Percentiles rank a stretch among this genome's conserved stretches.
phyloP scores from a whole-genome alignment of 2,797 vertebrate genomes.

The Huso huso region DNA sequence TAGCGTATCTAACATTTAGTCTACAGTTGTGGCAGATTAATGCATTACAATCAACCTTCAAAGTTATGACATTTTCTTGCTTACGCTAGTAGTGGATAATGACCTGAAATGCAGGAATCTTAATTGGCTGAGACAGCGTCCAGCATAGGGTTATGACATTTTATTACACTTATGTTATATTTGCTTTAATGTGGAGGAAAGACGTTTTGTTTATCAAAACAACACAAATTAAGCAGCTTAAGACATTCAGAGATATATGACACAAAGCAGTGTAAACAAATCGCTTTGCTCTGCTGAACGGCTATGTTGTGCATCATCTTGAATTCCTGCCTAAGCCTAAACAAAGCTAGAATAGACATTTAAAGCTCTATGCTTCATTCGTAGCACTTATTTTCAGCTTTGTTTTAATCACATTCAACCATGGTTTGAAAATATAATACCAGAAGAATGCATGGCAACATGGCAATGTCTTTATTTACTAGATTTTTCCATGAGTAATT shows the following conservation, averaged over 20 bases:
- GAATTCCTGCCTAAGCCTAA: conserved; percentile 58
- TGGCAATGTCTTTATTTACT: conserved; percentile 32
- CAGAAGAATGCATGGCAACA: conserved; percentile 30
- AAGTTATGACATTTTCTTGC: too few relatives aligned
- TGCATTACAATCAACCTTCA: too few relatives aligned
- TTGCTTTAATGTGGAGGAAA: conserved; percentile 25
- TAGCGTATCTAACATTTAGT: too few relatives aligned
- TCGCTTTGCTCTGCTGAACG: conserved; percentile 40
- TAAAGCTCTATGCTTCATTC: conserved; percentile 36
- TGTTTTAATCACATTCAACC: conserved; percentile 51
- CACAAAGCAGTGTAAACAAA: conserved; percentile 44
- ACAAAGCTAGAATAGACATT: conserved; percentile 45
- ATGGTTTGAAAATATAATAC: conserved; percentile 36
- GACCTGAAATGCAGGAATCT: too few relatives aligned
- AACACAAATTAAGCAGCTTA: conserved; percentile 43
- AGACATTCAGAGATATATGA: conserved; percentile 32
- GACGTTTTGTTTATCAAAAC: conserved; percentile 20
- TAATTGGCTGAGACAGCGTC: too few relatives aligned
- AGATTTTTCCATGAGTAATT: too few relatives aligned
- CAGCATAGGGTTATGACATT: too few relatives aligned
- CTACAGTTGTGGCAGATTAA: too few relatives aligned
- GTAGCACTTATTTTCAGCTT: conserved; percentile 33
- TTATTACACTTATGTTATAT: conserved; percentile 16
- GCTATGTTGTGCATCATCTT: conserved; percentile 53
- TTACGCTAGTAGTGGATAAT: too few relatives aligned